Percentiles rank a stretch among this genome's conserved stretches.
These are phyloP conservation scores for Corydoras maculifer DNA, from an alignment of 2,113 vertebrate species.

Conservation along the genomic window DNA sequence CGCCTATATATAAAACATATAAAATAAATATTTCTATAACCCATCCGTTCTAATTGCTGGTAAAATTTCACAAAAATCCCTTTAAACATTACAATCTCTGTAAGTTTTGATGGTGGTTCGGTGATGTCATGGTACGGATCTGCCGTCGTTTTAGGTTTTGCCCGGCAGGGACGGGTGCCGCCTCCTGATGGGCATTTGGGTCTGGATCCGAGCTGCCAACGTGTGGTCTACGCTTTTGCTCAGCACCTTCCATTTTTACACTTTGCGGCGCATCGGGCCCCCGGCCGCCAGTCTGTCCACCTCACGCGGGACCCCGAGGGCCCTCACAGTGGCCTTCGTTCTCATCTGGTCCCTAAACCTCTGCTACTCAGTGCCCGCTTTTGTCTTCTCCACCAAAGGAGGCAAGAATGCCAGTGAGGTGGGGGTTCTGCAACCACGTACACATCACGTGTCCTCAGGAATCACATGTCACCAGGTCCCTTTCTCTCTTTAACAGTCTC, in stretches of 20 bases:
- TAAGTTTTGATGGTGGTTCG: no score
- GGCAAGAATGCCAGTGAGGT: conserved; percentile 64
- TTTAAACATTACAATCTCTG: no score
- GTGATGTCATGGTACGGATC: no score
- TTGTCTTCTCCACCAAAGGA: conserved; percentile 60
- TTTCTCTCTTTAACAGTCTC: conserved; percentile 45
- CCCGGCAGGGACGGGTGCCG: conserved; percentile 58
- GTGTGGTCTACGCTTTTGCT: conserved; percentile 73
- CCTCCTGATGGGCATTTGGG: conserved; percentile 71
- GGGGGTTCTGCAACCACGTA: not conserved
- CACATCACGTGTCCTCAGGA: not conserved
- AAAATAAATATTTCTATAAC: no score
- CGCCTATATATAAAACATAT: no score
- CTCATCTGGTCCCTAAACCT: conserved; percentile 63
- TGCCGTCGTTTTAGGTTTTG: conserved; percentile 47
- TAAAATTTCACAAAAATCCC: no score
- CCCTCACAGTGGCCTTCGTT: conserved; percentile 45
- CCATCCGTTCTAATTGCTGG: no score
- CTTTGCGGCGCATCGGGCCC: conserved; percentile 59
- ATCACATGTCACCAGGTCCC: not conserved
- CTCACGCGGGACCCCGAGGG: conserved; percentile 29
- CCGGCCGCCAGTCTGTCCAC: not conserved
- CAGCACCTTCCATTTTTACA: conserved; percentile 67
- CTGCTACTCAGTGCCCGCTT: conserved; percentile 65
- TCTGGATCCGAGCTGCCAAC: conserved; percentile 68